A percentile compares a stretch with the other conserved stretches of the same genome.
These are phyloP conservation scores for Mayetiola destructor DNA, from an alignment of 2,888 invertebrate species.

Conservation along the genomic window DNA sequence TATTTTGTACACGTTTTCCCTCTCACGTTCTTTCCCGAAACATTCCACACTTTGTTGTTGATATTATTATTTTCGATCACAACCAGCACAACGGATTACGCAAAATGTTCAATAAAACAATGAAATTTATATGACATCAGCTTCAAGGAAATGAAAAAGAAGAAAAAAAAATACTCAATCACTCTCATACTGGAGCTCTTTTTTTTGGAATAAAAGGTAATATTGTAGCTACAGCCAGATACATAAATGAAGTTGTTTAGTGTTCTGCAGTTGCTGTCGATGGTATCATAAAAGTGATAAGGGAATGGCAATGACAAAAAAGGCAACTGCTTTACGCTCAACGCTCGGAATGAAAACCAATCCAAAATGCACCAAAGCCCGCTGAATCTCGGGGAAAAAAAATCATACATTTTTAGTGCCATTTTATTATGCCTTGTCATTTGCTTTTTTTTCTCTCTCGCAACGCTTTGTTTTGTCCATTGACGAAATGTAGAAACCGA, in stretches of 20 bases:
- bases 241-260: background rate
- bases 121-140: too few relatives aligned
- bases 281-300: conserved; percentile 9
- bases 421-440: background rate
- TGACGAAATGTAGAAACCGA: too few relatives aligned
- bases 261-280: too few relatives aligned
- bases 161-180: background rate
- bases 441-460: too few relatives aligned
- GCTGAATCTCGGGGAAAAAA: background rate
- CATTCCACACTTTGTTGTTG: too few relatives aligned
- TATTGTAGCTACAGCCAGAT: background rate
- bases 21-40: too few relatives aligned
- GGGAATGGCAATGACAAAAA: background rate
- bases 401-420: background rate
- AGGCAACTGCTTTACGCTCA: too few relatives aligned
- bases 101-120: conserved; percentile 1
- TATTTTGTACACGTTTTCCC: too few relatives aligned
- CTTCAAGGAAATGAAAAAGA: too few relatives aligned
- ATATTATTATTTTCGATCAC: background rate
- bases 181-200: background rate
- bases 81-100: conserved; percentile 1
- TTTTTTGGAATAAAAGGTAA: conserved; percentile 10
- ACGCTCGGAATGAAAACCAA: background rate
- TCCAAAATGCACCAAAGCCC: background rate
- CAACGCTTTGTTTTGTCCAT: too few relatives aligned